Percentiles rank a stretch among this genome's conserved stretches.
These are phyloP conservation scores for Leptinotarsa undecemlineata DNA, from an alignment of 1,140 invertebrate species.

Conservation along the genomic window DNA sequence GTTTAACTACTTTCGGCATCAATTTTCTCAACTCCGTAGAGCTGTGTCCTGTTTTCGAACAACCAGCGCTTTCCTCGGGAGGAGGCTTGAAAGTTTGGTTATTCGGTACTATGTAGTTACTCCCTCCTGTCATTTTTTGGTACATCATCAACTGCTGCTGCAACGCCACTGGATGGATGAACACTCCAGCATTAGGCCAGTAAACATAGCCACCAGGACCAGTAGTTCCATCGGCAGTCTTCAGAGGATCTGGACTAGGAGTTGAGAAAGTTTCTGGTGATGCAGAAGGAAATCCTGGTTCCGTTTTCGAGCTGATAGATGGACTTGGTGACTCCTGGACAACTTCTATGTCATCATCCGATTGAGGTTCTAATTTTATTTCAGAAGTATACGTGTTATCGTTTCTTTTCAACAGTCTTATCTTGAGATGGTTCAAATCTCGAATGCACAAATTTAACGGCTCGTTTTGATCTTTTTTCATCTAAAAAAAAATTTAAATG, in stretches of 20 bases:
- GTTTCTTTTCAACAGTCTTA: conserved; percentile 64
- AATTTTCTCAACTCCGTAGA: conserved; percentile 42
- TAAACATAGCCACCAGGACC: conserved; percentile 59
- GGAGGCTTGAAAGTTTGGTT: conserved; percentile 42
- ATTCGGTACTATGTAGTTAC: conserved; percentile 49
- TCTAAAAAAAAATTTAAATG: not conserved
- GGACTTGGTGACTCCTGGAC: conserved; percentile 58
- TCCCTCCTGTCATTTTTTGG: conserved; percentile 66
- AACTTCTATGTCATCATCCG: conserved; percentile 62
- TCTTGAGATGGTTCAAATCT: conserved; percentile 69
- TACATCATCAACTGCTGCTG: conserved; percentile 75
- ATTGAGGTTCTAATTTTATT: conserved; percentile 61
- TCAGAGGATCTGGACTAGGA: conserved; percentile 33
- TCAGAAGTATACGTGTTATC: conserved; percentile 64
- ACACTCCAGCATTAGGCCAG: conserved; percentile 70
- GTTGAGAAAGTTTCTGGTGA: conserved; percentile 31
- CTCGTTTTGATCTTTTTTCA: conserved; percentile 61
- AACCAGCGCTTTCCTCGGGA: not conserved
- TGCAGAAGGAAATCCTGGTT: conserved; percentile 37
- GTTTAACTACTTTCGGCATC: conserved; percentile 41
- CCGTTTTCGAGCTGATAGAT: conserved; percentile 42
- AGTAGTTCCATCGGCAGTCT: conserved; percentile 39
- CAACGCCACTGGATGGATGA: conserved; percentile 72
- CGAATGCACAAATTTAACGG: conserved; percentile 83
- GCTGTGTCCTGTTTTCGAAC: conserved; percentile 18